Percentiles rank a stretch among this genome's conserved stretches.
phyloP scores from a whole-genome alignment of 2,113 vertebrate genomes.

The Equus quagga region DNA sequence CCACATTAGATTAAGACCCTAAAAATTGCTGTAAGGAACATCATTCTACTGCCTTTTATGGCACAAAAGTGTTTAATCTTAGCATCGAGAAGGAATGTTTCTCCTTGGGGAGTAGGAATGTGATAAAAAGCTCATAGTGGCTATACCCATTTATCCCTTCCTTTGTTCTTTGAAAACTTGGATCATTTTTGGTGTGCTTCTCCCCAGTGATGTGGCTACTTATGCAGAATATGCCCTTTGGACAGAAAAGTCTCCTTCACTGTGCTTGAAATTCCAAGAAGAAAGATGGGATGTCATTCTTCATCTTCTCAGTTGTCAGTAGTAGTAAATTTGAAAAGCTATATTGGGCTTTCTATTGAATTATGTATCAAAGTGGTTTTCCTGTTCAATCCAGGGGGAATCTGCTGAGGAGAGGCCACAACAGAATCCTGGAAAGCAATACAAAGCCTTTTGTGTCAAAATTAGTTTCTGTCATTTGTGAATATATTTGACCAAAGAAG shows the following conservation, averaged over 20 bases:
- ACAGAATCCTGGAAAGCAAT: conserved; percentile 60
- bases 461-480: conserved; percentile 73
- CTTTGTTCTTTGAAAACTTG: conserved; percentile 10
- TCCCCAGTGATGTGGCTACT: neutral
- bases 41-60: neutral
- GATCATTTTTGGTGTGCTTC: conserved; percentile 10
- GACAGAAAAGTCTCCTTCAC: neutral
- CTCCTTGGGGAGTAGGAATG: neutral
- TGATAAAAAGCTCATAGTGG: neutral
- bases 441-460: conserved; percentile 74
- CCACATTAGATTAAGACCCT: neutral
- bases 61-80: neutral
- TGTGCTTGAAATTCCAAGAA: conserved; percentile 21
- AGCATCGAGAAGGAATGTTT: neutral
- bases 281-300: neutral
- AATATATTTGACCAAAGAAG: conserved; percentile 65
- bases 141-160: neutral
- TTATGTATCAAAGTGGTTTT: conserved; percentile 68
- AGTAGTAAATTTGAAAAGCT: conserved; percentile 13
- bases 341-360: conserved; percentile 59
- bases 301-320: conserved; percentile 30
- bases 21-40: neutral
- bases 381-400: neutral
- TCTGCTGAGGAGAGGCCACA: conserved; percentile 56
- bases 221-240: neutral